phyloP scores from a whole-genome alignment of 2,113 vertebrate genomes.

The Pica pica region DNA sequence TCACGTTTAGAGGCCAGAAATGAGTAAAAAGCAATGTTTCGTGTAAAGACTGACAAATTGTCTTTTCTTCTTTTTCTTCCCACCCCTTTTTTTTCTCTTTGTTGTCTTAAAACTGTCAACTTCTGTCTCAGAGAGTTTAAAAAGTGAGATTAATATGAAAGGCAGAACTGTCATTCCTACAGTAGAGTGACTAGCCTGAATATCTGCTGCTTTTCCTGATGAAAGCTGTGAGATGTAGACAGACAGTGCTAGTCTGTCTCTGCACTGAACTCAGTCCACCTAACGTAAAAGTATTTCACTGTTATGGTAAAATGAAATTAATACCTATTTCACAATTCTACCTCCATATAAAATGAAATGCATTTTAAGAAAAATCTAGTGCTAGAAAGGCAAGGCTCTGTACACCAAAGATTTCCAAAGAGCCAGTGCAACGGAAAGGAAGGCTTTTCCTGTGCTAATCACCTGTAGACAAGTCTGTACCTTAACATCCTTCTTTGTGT shows the following conservation, averaged over 20 bases:
- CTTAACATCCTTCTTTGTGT: not conserved
- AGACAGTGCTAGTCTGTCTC: not conserved
- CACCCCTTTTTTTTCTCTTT: not conserved
- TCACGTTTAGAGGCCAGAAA: constrained; percentile 54
- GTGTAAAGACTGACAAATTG: constrained; percentile 62
- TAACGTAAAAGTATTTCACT: not conserved
- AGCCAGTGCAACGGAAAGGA: not conserved
- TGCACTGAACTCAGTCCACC: not conserved
- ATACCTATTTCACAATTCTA: not conserved
- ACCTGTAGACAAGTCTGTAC: not conserved
- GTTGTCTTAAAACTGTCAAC: constrained; percentile 43
- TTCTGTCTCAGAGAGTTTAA: constrained; percentile 9
- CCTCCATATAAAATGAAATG: not conserved
- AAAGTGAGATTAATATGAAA: constrained; percentile 38
- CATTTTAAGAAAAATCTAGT: not conserved
- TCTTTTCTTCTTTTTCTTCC: not conserved
- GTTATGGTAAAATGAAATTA: not conserved
- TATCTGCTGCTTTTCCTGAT: not conserved
- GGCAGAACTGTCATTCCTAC: constrained; percentile 2
- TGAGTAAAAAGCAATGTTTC: constrained; percentile 49
- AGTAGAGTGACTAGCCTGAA: not conserved
- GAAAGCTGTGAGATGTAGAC: not conserved
- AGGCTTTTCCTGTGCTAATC: not conserved
- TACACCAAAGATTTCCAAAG: not conserved
- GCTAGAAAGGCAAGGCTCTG: not conserved